phyloP scores from a whole-genome alignment of 2,888 invertebrate species.

The Machimus atricapillus region DNA sequence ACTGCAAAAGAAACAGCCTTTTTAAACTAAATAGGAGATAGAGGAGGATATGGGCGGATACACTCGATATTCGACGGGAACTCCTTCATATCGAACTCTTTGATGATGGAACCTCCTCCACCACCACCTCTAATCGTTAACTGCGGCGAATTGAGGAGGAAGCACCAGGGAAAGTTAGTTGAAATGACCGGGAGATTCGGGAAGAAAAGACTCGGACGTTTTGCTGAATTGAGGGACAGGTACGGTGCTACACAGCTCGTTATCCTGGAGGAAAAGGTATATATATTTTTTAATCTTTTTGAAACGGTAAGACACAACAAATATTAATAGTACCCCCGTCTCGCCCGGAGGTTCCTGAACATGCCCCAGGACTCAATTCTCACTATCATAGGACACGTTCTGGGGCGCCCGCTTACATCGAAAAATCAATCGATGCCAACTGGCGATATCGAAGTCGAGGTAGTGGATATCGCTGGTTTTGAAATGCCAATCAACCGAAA shows the following conservation, averaged over 20 bases:
- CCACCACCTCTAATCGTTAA: conserved; percentile 59
- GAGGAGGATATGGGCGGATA: neutral
- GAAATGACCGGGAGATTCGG: conserved; percentile 70
- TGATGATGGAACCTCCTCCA: conserved; percentile 59
- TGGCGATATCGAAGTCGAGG: conserved; percentile 62
- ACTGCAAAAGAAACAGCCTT: neutral
- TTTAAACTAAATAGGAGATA: neutral
- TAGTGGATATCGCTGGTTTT: conserved; percentile 58
- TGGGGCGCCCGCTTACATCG: conserved; percentile 57
- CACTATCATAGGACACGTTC: conserved; percentile 60
- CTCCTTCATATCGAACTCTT: conserved; percentile 38
- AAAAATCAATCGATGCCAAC: conserved; percentile 62
- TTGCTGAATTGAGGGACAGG: conserved; percentile 70
- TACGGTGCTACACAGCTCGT: conserved; percentile 70
- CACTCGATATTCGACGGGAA: neutral
- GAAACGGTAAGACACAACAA: neutral
- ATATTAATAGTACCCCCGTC: conserved; percentile 55
- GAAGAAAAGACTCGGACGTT: conserved; percentile 66
- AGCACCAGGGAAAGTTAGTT: conserved; percentile 66
- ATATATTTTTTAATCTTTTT: neutral
- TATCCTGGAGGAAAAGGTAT: conserved; percentile 57
- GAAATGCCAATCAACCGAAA: conserved; percentile 49
- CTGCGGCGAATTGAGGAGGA: conserved; percentile 68
- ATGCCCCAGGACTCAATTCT: conserved; percentile 61
- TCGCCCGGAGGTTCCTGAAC: conserved; percentile 60